Evolutionary conservation across 2,113 vertebrate species (phyloP).

Genomic region (Percina caprodes): DNA sequence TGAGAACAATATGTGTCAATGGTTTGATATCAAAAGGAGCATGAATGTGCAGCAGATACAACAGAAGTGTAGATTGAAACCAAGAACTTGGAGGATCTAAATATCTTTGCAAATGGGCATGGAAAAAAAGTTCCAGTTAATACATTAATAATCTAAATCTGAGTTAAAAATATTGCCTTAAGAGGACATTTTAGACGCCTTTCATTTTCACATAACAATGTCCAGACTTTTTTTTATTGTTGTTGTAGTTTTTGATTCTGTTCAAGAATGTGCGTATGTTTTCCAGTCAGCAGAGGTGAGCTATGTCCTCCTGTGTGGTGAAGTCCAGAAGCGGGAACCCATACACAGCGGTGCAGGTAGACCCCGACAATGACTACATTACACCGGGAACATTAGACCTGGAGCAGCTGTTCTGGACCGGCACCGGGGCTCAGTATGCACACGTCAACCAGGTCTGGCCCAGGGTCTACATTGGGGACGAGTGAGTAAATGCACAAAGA

Average conservation of each 20-base stretch:
- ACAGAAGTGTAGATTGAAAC: background rate
- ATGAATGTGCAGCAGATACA: background rate
- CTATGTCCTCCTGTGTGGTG: constrained; percentile 57
- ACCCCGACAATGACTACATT: constrained; percentile 88
- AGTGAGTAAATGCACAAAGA: constrained; percentile 86
- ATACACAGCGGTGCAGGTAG: constrained; percentile 81
- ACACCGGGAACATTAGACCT: constrained; percentile 93
- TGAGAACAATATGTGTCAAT: background rate
- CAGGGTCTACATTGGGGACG: constrained; percentile 90
- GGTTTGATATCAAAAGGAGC: background rate
- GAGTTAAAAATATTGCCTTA: no score
- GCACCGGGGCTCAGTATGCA: constrained; percentile 85
- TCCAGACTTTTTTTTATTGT: background rate
- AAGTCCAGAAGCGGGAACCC: constrained; percentile 78
- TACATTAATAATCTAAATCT: no score
- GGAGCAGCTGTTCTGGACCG: constrained; percentile 90
- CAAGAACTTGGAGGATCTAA: background rate
- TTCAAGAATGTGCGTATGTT: background rate
- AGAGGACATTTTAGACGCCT: no score
- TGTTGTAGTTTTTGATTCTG: background rate
- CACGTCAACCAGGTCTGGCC: constrained; percentile 94
- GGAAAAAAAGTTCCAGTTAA: background rate
- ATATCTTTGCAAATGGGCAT: background rate
- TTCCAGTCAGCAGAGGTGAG: constrained; percentile 19
- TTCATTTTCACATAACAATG: background rate